These are phyloP conservation scores for Choreutis nemorana DNA, from an alignment of 2,888 invertebrate genomes.

Conservation along the genomic window DNA sequence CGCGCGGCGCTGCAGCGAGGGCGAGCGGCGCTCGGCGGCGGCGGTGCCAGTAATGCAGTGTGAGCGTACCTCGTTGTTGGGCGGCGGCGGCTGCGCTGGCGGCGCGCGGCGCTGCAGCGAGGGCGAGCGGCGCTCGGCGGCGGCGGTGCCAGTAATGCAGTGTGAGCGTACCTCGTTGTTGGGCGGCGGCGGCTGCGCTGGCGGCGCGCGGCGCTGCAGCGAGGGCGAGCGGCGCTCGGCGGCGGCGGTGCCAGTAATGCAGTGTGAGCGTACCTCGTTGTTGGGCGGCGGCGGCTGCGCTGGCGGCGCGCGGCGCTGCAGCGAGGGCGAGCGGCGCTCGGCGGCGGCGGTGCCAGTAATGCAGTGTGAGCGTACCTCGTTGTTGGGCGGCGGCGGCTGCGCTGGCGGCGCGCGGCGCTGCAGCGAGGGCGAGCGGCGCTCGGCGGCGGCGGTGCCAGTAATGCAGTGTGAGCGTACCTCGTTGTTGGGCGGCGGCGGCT, in stretches of 20 bases:
- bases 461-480: not conserved
- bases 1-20: slow-evolving; percentile 52
- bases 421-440: slow-evolving; percentile 27
- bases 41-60: too few relatives aligned
- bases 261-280: slow-evolving; percentile 49
- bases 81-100: slow-evolving; percentile 47
- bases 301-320: slow-evolving; percentile 48
- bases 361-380: slow-evolving; percentile 29
- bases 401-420: slow-evolving; percentile 48
- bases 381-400: slow-evolving; percentile 42
- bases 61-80: slow-evolving; percentile 50
- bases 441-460: not conserved
- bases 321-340: slow-evolving; percentile 54
- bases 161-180: slow-evolving; percentile 50
- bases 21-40: slow-evolving; percentile 56
- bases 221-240: slow-evolving; percentile 55
- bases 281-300: slow-evolving; percentile 50
- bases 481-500: slow-evolving; percentile 13
- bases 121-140: slow-evolving; percentile 55
- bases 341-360: slow-evolving; percentile 4
- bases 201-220: slow-evolving; percentile 48
- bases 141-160: too few relatives aligned
- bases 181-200: slow-evolving; percentile 48
- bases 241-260: too few relatives aligned
- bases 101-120: slow-evolving; percentile 50